Conservation (phyloP, 1,140 invertebrate species). For the Dufourea novaeangliae region DNA sequence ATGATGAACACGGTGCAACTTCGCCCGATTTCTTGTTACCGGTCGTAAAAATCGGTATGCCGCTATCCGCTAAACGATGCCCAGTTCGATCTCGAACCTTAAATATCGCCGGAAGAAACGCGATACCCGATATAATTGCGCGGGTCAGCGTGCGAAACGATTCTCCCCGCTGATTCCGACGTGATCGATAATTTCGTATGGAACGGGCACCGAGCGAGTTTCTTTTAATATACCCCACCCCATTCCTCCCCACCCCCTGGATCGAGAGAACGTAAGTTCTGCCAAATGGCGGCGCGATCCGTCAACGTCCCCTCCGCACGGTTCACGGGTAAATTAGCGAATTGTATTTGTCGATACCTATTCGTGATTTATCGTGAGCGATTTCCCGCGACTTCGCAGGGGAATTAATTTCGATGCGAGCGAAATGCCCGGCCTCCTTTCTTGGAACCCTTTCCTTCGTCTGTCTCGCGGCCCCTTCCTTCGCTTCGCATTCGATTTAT, state of each 20-base stretch:
- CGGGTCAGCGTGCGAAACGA: too few relatives aligned
- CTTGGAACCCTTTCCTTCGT: not conserved
- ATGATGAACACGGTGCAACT: too few relatives aligned
- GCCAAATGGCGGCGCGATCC: constrained; percentile 11
- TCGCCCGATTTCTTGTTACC: too few relatives aligned
- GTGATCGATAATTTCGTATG: constrained; percentile 41
- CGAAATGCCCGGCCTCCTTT: not conserved
- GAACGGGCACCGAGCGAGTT: not conserved
- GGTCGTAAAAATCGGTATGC: too few relatives aligned
- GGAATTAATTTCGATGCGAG: not conserved
- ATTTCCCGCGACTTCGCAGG: not conserved
- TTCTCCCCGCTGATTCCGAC: constrained; percentile 13
- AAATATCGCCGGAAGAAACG: too few relatives aligned
- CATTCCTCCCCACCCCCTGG: not conserved
- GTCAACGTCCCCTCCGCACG: not conserved
- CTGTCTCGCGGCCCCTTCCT: not conserved
- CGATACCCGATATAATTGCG: too few relatives aligned
- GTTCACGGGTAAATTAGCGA: constrained; percentile 23
- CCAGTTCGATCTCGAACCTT: too few relatives aligned
- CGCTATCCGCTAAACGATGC: too few relatives aligned
- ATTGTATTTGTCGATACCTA: constrained; percentile 12
- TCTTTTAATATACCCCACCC: constrained; percentile 22
- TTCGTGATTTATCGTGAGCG: constrained; percentile 12
- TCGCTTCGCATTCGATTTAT: not conserved
- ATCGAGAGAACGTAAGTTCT: not conserved